phyloP scores from a whole-genome alignment of 2,888 invertebrate genomes.

The Xylophagus ater region DNA sequence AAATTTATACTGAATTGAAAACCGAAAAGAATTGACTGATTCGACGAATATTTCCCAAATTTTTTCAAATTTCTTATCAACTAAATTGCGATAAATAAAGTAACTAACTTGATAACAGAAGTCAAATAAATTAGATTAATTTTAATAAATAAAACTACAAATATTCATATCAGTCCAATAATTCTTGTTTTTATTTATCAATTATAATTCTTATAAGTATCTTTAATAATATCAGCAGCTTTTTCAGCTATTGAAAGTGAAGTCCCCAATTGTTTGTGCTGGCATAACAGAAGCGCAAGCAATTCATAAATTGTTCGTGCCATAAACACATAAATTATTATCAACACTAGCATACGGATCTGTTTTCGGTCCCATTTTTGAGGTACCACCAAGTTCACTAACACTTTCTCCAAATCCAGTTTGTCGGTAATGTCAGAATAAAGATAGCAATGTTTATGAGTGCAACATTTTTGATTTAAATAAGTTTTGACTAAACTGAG shows the following conservation, averaged over 20 bases:
- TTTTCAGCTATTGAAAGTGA: slow-evolving; percentile 55
- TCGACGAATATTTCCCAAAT: neutral
- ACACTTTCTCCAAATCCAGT: no score
- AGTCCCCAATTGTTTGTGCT: slow-evolving; percentile 48
- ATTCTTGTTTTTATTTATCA: neutral
- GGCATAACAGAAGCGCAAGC: slow-evolving; percentile 60
- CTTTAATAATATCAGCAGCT: slow-evolving; percentile 51
- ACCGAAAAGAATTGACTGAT: no score
- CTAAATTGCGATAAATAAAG: no score
- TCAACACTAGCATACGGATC: slow-evolving; percentile 46
- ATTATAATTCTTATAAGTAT: no score
- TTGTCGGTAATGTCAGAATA: no score
- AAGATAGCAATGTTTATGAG: no score
- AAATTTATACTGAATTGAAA: neutral
- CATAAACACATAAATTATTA: slow-evolving; percentile 44
- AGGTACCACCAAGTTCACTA: slow-evolving; percentile 60
- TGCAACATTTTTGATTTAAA: no score
- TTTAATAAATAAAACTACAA: neutral
- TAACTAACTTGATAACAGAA: no score
- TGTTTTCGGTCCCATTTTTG: slow-evolving; percentile 47
- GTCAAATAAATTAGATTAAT: slow-evolving; percentile 2
- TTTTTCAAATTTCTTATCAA: neutral
- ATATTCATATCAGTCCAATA: neutral
- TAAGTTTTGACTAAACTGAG: no score
- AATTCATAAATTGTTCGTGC: slow-evolving; percentile 44